Conservation (phyloP, 2,113 vertebrate genomes). For the Lichenostomus cassidix region DNA sequence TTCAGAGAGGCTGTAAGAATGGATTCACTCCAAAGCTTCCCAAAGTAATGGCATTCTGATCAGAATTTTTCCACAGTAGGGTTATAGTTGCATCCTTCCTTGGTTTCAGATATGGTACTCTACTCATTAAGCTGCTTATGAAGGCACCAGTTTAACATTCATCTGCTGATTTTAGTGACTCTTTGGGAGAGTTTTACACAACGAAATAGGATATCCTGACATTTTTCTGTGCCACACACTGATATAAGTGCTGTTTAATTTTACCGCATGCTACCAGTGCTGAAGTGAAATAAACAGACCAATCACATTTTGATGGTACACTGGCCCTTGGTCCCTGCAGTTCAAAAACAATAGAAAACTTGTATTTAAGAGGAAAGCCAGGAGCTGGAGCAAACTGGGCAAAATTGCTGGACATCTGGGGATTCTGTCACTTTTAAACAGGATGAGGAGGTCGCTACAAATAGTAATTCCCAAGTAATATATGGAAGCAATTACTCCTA, state of each 20-base stretch:
- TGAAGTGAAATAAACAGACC: conserved; percentile 1
- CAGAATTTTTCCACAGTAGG: not conserved
- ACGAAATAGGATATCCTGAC: not conserved
- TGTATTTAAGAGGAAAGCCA: not conserved
- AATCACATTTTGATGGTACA: not conserved
- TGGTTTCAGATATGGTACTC: not conserved
- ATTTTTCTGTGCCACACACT: not conserved
- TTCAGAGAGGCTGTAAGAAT: not conserved
- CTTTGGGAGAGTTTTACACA: not conserved
- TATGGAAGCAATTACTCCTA: conserved; percentile 37
- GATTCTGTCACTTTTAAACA: conserved; percentile 17
- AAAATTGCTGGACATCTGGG: not conserved
- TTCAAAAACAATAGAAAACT: not conserved
- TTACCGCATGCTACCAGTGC: not conserved
- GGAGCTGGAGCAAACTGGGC: not conserved
- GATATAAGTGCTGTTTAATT: not conserved
- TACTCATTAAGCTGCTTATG: not conserved
- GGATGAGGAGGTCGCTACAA: not conserved
- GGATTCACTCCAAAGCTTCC: not conserved
- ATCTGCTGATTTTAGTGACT: not conserved
- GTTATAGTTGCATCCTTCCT: not conserved
- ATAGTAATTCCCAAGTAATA: not conserved
- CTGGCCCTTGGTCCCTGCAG: not conserved
- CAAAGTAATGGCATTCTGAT: not conserved
- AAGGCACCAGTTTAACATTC: not conserved